phyloP scores from a whole-genome alignment of 2,113 vertebrate species.

The Romanogobio albipinnatus region DNA sequence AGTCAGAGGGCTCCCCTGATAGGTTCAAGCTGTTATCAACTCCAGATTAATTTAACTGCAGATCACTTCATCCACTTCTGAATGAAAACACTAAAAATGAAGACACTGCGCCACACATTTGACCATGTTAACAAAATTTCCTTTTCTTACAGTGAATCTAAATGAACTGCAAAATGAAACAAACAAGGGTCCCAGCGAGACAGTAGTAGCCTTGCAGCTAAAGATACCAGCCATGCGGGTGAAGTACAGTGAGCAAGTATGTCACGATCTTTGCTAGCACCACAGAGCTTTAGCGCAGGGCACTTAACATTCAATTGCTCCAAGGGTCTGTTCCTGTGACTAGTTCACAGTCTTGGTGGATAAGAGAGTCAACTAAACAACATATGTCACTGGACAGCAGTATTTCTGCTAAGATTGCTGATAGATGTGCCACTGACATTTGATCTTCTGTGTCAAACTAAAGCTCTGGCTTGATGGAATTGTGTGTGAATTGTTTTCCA shows the following conservation, averaged over 20 bases:
- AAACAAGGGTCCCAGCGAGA: background rate
- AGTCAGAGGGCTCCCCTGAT: conserved; percentile 36
- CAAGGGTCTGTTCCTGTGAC: background rate
- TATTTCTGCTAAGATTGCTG: background rate
- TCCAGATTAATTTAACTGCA: conserved; percentile 33
- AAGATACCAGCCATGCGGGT: background rate
- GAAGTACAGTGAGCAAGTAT: background rate
- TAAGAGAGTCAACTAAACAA: conserved; percentile 13
- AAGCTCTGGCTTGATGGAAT: conserved; percentile 17
- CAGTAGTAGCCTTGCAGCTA: background rate
- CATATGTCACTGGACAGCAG: background rate
- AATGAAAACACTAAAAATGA: conserved; percentile 23
- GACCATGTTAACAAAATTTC: conserved; percentile 32
- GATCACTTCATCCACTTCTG: conserved; percentile 24
- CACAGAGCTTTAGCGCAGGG: background rate
- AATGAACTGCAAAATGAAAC: background rate
- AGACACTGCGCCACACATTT: background rate
- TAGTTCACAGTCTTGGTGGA: background rate
- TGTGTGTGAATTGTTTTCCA: background rate
- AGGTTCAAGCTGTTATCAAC: conserved; percentile 41
- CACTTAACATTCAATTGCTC: conserved; percentile 20
- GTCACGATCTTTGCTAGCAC: conserved; percentile 14
- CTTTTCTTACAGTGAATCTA: conserved; percentile 7
- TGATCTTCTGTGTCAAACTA: conserved; percentile 8
- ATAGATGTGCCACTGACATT: conserved; percentile 4